These are phyloP conservation scores for Hemitrygon akajei DNA, from an alignment of 2,797 vertebrate genomes.

Conservation along the genomic window DNA sequence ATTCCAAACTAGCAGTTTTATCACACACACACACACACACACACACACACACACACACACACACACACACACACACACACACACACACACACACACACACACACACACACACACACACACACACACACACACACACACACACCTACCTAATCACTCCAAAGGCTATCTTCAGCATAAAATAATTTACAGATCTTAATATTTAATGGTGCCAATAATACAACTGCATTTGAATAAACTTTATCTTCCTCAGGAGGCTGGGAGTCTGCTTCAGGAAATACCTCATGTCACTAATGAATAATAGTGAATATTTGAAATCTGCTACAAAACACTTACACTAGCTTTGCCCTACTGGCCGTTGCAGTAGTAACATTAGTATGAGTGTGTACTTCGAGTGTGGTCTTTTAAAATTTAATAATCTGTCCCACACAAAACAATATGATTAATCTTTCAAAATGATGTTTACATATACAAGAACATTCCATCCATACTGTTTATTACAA, in stretches of 20 bases:
- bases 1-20: neutral
- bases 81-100: no score
- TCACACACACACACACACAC: neutral
- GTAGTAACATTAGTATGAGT: neutral
- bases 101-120: neutral
- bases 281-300: neutral
- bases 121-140: neutral
- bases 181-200: neutral
- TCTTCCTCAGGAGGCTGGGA: neutral
- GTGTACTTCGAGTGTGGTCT: conserved; percentile 13
- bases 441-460: conserved; percentile 10
- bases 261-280: conserved; percentile 7
- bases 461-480: neutral
- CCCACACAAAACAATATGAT: conserved; percentile 9
- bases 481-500: neutral
- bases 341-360: neutral
- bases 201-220: neutral
- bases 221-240: neutral
- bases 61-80: no score
- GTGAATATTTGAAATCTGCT: neutral
- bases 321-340: neutral
- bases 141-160: neutral
- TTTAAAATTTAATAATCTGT: neutral
- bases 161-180: neutral
- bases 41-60: neutral